Evolutionary conservation across 2,888 invertebrate species (phyloP).

Genomic region (Andrena hattorfiana): DNA sequence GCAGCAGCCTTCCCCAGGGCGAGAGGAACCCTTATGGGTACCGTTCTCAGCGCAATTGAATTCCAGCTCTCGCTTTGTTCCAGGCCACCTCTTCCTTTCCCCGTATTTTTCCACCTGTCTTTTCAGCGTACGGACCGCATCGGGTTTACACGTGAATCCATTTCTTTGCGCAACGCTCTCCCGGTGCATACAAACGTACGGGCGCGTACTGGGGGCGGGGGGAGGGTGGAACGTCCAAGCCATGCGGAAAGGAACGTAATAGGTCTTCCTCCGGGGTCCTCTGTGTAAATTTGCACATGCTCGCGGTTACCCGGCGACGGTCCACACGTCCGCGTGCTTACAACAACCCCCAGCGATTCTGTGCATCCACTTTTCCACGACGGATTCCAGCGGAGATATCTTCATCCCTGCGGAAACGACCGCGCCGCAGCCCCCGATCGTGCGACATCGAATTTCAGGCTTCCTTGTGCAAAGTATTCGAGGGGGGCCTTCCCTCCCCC

Average conservation of each 20-base stretch:
- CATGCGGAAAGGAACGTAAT: constrained; percentile 68
- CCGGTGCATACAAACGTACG: not conserved
- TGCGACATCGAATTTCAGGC: constrained; percentile 46
- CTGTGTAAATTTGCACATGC: constrained; percentile 74
- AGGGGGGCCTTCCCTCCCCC: not conserved
- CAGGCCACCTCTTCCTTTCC: constrained; percentile 24
- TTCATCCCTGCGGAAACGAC: constrained; percentile 24
- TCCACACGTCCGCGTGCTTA: constrained; percentile 53
- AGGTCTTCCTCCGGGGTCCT: constrained; percentile 66
- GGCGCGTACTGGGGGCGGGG: not conserved
- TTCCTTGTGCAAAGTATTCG: constrained; percentile 7
- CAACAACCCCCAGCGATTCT: constrained; percentile 46
- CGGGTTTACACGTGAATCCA: constrained; percentile 38
- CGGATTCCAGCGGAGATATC: constrained; percentile 57
- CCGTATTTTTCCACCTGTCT: constrained; percentile 42
- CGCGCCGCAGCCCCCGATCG: constrained; percentile 26
- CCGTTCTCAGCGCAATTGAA: constrained; percentile 26
- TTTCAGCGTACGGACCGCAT: constrained; percentile 25
- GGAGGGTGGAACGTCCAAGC: not conserved
- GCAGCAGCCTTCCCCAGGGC: constrained; percentile 1
- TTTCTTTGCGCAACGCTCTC: constrained; percentile 37
- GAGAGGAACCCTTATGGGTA: not conserved
- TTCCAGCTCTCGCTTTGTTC: constrained; percentile 18
- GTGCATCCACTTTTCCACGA: constrained; percentile 52
- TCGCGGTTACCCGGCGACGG: constrained; percentile 63